phyloP scores from a whole-genome alignment of 2,113 vertebrate species.

The Larimichthys polyactis region DNA sequence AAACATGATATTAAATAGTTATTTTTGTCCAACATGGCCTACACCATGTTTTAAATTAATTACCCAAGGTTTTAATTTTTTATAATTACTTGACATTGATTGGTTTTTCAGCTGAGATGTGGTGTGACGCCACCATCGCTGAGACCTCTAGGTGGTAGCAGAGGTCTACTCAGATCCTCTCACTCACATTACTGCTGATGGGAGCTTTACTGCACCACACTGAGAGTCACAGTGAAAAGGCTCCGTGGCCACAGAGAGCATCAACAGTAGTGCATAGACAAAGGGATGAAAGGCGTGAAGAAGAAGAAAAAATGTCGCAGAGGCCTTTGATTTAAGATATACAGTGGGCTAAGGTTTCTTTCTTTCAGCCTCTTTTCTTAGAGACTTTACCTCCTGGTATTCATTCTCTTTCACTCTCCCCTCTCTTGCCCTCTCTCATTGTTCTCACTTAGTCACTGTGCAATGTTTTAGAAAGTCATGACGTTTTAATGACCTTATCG shows the following conservation, averaged over 20 bases:
- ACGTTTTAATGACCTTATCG: constrained; percentile 50
- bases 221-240: constrained; percentile 52
- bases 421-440: constrained; percentile 25
- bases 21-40: background rate
- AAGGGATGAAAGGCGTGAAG: constrained; percentile 59
- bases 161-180: constrained; percentile 72
- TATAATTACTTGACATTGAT: background rate
- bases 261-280: constrained; percentile 58
- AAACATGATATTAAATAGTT: background rate
- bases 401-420: constrained; percentile 32
- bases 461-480: constrained; percentile 62
- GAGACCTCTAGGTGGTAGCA: constrained; percentile 84
- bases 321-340: constrained; percentile 72
- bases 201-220: constrained; percentile 41
- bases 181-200: background rate
- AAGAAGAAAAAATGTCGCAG: constrained; percentile 12
- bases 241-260: constrained; percentile 58
- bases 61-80: background rate
- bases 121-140: background rate
- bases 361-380: constrained; percentile 38
- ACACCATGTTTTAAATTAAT: background rate
- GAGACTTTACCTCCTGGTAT: constrained; percentile 37
- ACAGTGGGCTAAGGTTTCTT: constrained; percentile 49
- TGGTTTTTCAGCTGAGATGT: constrained; percentile 2
- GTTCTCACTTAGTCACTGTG: constrained; percentile 47